A percentile compares a stretch with the other conserved stretches of the same genome.
Evolutionary conservation across 2,113 vertebrate species (phyloP).

Genomic region (Hyperopisus bebe): DNA sequence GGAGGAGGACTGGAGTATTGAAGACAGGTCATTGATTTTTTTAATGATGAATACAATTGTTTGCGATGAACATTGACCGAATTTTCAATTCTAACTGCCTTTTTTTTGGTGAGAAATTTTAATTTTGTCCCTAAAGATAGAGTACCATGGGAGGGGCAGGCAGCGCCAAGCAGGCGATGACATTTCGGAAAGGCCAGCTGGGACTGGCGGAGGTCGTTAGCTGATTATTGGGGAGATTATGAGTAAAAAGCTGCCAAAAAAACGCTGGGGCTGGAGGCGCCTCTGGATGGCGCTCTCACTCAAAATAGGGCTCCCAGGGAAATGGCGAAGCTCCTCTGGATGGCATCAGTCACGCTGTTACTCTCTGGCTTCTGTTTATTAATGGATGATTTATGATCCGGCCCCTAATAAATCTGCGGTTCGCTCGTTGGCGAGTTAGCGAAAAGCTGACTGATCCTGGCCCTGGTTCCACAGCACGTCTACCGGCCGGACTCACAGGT

Average conservation of each 20-base stretch:
- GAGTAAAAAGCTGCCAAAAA: not conserved
- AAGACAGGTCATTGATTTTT: not conserved
- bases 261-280: not conserved
- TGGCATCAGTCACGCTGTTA: slow-evolving; percentile 25
- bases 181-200: slow-evolving; percentile 34
- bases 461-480: slow-evolving; percentile 3
- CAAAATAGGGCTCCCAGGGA: not conserved
- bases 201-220: slow-evolving; percentile 2
- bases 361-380: slow-evolving; percentile 38
- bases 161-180: slow-evolving; percentile 24
- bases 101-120: not conserved
- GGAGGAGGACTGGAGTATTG: not conserved
- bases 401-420: not conserved
- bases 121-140: not conserved
- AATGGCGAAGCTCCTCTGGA: not conserved
- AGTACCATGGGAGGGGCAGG: not conserved
- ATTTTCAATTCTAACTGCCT: not conserved
- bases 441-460: slow-evolving; percentile 25
- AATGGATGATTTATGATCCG: slow-evolving; percentile 32
- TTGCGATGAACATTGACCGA: not conserved
- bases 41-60: not conserved
- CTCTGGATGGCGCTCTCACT: not conserved
- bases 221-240: slow-evolving; percentile 3
- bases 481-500: slow-evolving; percentile 38
- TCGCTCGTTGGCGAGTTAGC: slow-evolving; percentile 21